Evolutionary conservation across 2,888 invertebrate genomes (phyloP).

Genomic region (Notodonta ziczac): DNA sequence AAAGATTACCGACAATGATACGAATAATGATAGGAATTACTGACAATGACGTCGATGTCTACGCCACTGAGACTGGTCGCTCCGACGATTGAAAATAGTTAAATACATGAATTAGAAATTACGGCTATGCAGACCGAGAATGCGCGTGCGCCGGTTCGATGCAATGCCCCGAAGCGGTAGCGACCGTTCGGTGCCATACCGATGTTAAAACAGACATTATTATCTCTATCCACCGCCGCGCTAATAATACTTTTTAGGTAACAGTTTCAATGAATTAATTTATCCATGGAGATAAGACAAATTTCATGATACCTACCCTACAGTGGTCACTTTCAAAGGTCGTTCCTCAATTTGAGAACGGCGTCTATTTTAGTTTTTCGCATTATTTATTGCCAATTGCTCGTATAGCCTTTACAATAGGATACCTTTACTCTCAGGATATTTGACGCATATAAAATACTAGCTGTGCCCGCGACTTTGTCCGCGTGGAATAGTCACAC

Average conservation of each 20-base stretch:
- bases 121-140: slow-evolving; percentile 41
- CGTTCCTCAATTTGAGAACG: not conserved
- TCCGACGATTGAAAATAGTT: not conserved
- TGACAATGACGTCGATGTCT: not conserved
- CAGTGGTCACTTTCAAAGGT: not conserved
- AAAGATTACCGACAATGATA: slow-evolving; percentile 48
- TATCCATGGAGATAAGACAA: slow-evolving; percentile 55
- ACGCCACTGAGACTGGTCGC: not conserved
- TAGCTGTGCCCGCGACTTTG: too few species aligned
- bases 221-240: slow-evolving; percentile 61
- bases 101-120: slow-evolving; percentile 21
- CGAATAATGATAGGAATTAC: slow-evolving; percentile 5
- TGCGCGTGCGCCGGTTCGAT: slow-evolving; percentile 43
- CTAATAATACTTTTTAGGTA: slow-evolving; percentile 66
- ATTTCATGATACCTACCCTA: slow-evolving; percentile 44
- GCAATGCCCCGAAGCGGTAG: slow-evolving; percentile 22
- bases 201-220: slow-evolving; percentile 51
- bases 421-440: too few species aligned
- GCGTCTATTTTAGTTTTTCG: not conserved
- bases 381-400: not conserved
- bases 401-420: too few species aligned
- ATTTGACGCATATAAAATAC: too few species aligned
- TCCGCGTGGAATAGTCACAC: too few species aligned
- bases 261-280: slow-evolving; percentile 70
- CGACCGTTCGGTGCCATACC: slow-evolving; percentile 49